Evolutionary conservation across 2,113 vertebrate genomes (phyloP).

Genomic region (Irena cyanogastra): DNA sequence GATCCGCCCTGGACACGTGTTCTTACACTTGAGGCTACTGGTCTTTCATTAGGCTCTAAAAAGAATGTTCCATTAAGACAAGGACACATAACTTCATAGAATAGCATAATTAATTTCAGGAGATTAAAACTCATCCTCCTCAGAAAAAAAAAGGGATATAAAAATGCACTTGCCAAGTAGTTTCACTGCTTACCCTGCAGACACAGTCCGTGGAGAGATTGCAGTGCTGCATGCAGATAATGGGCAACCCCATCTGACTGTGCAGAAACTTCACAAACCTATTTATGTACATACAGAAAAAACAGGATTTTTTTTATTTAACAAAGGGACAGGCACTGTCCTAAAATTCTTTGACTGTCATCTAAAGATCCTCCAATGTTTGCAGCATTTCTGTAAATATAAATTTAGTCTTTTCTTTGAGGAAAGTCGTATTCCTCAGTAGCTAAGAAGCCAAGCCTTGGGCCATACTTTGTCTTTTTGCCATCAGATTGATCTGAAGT

Average conservation of each 20-base stretch:
- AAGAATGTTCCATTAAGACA: not conserved
- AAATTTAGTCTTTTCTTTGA: not conserved
- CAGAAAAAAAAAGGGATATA: not conserved
- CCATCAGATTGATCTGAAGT: not conserved
- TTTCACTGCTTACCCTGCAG: not conserved
- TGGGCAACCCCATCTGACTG: rapidly evolving
- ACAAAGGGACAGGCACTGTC: not conserved
- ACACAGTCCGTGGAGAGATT: not conserved
- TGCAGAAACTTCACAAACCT: not conserved
- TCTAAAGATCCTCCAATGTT: not conserved
- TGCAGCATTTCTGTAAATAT: not conserved
- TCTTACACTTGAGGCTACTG: not conserved
- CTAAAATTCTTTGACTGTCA: not conserved
- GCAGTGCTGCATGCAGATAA: not conserved
- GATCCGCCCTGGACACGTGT: not conserved
- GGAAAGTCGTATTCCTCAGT: not conserved
- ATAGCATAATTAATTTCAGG: not conserved
- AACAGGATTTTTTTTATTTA: not conserved
- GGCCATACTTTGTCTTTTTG: not conserved
- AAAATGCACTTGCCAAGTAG: not conserved
- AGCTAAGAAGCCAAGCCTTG: not conserved
- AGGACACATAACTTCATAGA: not conserved
- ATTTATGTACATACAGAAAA: not conserved
- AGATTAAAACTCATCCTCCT: not conserved
- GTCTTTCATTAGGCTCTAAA: not conserved